Base-by-base conservation (phyloP, 2,113 vertebrate genomes). In the Plectropomus leopardus region DNA sequence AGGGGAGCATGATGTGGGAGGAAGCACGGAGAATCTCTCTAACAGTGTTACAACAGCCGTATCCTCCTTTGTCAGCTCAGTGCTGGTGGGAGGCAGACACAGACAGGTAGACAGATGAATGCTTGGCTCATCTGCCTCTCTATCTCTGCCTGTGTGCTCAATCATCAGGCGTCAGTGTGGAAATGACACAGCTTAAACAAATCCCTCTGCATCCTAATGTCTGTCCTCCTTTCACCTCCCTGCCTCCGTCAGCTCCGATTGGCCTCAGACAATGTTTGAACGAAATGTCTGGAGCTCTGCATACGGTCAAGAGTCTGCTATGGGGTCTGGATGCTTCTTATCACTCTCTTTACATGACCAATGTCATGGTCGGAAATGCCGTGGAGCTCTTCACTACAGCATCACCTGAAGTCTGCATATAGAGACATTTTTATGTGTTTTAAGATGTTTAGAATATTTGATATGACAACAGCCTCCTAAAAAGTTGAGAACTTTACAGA, bases 141-240 rank as follows among this genome's bases (percentile, higher is more conserved):
- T 24, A 24, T 67, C 13, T 51, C 4, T 63, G 1, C 6, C 0
- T 34, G 15, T 60, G 44, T 42, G 65, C n/a, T 54, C n/a, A 16
- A 54, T 59, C 19, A 4, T 73, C 71, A 40, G 64, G 28, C 47
- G 78, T 59, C 60, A 50, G 19, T 19, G 24, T 34, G 47, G 54
- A 32, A 45, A 45, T 48, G 28, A 40, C 32, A 36, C 30, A 47
- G 8, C 15, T 1, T 16, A 21, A 26, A 51, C 36, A 16, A 30
- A 57, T n/a, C 16, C 60, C 59, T 40, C 59, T 70, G 21, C 21
- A 34, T 58, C 42, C 11, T 26, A 19, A 11, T 34, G 28, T 21
- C 28, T 64, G 48, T 53, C 55, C 47, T 42, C 19, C 40, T 11
- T 26, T 36, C 36, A 21, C 6, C 14, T 50, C 30, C 47, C 10